Evolutionary conservation across 37 sponge, comb jelly and placozoan species (phyloP).

Genomic region (Agelas oroides): DNA sequence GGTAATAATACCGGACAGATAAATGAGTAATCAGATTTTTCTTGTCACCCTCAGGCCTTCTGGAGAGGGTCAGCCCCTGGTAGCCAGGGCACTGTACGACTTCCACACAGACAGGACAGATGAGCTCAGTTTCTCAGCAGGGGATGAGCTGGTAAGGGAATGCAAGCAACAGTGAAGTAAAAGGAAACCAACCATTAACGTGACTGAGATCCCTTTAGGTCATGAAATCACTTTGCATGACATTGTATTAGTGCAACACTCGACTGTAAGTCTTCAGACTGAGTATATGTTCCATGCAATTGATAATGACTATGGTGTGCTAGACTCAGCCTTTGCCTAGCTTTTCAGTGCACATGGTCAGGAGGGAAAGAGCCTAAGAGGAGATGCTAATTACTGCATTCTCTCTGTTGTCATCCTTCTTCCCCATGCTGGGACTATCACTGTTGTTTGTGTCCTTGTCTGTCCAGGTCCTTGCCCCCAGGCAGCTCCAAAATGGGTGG

Average conservation of each 20-base stretch:
- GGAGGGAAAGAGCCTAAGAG: no score
- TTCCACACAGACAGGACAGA: conserved; percentile 50
- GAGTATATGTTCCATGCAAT: no score
- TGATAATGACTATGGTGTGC: no score
- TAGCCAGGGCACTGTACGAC: conserved; percentile 69
- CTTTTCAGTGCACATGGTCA: no score
- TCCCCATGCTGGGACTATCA: background rate
- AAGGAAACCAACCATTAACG: background rate
- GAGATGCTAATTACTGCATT: no score
- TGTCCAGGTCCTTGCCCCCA: conserved; percentile 68
- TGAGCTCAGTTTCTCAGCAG: conserved; percentile 69
- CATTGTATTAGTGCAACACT: no score
- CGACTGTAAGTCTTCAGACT: no score
- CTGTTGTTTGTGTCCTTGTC: background rate
- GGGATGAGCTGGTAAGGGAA: conserved; percentile 70
- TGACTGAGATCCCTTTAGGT: background rate
- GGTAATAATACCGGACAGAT: no score
- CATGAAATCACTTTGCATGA: background rate
- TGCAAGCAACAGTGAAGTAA: background rate
- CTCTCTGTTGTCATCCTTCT: background rate
- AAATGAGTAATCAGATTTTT: no score
- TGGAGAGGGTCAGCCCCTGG: conserved; percentile 23
- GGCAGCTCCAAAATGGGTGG: conserved; percentile 69
- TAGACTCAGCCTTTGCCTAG: no score
- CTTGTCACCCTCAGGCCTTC: no score